phyloP scores from a whole-genome alignment of 53 echinoderm and acorn worm genomes.

The Holothuria leucospilota region DNA sequence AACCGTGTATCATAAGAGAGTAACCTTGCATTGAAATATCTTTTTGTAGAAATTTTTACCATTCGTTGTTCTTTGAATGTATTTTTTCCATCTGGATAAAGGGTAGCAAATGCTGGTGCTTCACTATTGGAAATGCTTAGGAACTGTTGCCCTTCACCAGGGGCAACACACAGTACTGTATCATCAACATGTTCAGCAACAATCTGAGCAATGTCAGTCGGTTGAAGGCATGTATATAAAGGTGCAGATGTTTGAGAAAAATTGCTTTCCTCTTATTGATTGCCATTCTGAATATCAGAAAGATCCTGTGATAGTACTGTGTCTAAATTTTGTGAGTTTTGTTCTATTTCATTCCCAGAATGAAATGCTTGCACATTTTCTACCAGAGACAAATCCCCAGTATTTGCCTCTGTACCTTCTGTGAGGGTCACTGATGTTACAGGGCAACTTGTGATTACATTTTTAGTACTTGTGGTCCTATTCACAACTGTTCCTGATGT shows the following conservation, averaged over 20 bases:
- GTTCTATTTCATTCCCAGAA: no score
- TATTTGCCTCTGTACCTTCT: no score
- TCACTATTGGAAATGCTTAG: conserved; percentile 61
- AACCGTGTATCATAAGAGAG: conserved; percentile 78
- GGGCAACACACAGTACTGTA: conserved; percentile 68
- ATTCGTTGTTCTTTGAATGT: conserved; percentile 67
- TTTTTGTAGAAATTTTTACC: conserved; percentile 58
- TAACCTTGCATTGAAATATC: conserved; percentile 78
- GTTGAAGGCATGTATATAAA: conserved; percentile 53
- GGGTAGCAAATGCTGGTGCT: conserved; percentile 63
- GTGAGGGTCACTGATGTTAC: no score
- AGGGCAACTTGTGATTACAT: no score
- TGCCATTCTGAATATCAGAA: neutral
- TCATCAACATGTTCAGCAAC: conserved; percentile 45
- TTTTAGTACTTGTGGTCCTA: neutral
- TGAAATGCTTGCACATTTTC: no score
- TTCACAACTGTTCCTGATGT: no score
- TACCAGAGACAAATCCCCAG: no score
- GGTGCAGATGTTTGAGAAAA: conserved; percentile 14
- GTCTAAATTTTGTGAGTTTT: no score
- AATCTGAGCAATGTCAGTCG: conserved; percentile 62
- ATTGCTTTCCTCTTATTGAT: neutral
- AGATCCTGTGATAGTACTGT: neutral
- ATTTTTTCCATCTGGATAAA: conserved; percentile 74
- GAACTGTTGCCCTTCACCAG: conserved; percentile 75